Conservation (phyloP, 2,888 invertebrate genomes). For the Chloroclystis v-ata region DNA sequence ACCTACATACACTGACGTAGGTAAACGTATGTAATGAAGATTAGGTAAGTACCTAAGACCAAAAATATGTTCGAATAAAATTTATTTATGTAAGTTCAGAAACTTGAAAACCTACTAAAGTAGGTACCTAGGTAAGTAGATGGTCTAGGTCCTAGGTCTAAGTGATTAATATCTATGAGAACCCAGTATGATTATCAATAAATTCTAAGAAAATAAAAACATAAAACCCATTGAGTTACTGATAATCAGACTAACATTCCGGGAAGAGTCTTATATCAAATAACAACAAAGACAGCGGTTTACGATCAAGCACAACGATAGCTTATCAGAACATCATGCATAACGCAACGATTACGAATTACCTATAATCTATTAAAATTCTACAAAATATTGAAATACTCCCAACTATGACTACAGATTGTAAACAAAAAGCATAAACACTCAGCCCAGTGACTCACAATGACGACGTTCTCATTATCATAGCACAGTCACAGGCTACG, state of each 20-base stretch:
- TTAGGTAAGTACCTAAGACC: neutral
- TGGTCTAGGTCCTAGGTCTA: too few species aligned
- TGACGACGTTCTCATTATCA: constrained; percentile 75
- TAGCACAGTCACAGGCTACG: constrained; percentile 58
- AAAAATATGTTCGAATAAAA: too few species aligned
- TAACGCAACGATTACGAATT: constrained; percentile 40
- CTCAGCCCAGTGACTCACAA: constrained; percentile 71
- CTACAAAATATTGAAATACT: constrained; percentile 47
- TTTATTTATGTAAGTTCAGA: too few species aligned
- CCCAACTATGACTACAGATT: constrained; percentile 44
- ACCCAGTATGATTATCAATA: too few species aligned
- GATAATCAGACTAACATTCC: constrained; percentile 27
- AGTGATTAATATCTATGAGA: too few species aligned
- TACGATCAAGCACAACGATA: constrained; percentile 36
- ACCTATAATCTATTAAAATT: constrained; percentile 48
- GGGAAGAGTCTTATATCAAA: constrained; percentile 27
- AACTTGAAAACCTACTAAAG: too few species aligned
- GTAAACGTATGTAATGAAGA: too few species aligned
- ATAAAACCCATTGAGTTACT: constrained; percentile 25
- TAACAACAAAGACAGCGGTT: constrained; percentile 32
- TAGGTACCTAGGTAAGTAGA: too few species aligned
- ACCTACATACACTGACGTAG: neutral
- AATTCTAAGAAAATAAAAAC: constrained; percentile 1
- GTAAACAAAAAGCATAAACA: constrained; percentile 75
- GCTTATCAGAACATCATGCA: constrained; percentile 52